These are phyloP conservation scores for Eutolmus rufibarbis DNA, from an alignment of 2,888 invertebrate genomes.

Conservation along the genomic window DNA sequence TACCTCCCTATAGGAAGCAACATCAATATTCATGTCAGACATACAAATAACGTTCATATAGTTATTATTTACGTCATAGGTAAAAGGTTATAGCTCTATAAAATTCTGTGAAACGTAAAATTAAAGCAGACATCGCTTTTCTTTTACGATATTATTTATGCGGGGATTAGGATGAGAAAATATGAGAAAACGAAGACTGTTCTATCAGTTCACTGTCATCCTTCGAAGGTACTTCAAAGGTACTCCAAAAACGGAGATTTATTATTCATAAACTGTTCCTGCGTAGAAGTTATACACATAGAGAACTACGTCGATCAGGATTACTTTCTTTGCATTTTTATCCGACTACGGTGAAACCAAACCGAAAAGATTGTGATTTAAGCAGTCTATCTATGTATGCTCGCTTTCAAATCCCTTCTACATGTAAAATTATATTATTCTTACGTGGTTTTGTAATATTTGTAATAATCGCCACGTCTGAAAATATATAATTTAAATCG, in stretches of 20 bases:
- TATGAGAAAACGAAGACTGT: neutral
- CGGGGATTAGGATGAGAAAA: neutral
- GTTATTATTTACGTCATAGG: neutral
- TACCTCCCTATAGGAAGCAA: neutral
- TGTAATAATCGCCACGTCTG: no score
- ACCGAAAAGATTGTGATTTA: neutral
- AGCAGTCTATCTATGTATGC: no score
- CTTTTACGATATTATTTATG: neutral
- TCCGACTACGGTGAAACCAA: neutral
- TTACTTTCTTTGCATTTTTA: neutral
- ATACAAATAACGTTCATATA: neutral
- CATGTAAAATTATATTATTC: no score
- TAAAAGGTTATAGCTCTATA: neutral
- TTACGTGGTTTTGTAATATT: no score
- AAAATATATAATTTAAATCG: no score
- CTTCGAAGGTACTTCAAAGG: neutral
- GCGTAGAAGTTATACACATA: neutral
- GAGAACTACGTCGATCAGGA: neutral
- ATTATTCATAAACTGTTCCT: neutral
- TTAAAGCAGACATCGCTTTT: neutral
- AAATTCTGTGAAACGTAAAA: neutral
- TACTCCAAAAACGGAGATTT: neutral
- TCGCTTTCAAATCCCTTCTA: no score
- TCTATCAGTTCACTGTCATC: neutral
- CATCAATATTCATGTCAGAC: neutral